Conservation (phyloP, 1,140 invertebrate genomes). For the Agraylea sexmaculata region DNA sequence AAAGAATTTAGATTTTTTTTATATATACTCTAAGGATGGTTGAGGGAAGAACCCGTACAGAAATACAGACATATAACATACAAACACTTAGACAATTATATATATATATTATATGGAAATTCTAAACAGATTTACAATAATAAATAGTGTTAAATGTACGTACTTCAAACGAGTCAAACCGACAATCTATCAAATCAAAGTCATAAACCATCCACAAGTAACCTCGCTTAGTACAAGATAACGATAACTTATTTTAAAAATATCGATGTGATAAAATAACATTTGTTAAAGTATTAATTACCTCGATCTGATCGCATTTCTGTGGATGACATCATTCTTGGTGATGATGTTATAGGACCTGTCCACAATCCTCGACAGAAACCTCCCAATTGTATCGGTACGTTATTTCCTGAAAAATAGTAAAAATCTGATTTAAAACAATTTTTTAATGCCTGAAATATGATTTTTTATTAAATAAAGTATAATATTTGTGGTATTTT, state of each 20-base stretch:
- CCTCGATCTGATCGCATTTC: constrained; percentile 16
- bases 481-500: neutral
- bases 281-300: constrained; percentile 3
- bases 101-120: constrained; percentile 1
- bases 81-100: too few relatives aligned
- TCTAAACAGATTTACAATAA: neutral
- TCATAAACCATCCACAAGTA: neutral
- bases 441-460: neutral
- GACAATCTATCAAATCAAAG: neutral
- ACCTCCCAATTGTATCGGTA: constrained; percentile 16
- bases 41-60: too few relatives aligned
- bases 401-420: constrained; percentile 13
- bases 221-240: neutral
- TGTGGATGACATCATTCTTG: constrained; percentile 10
- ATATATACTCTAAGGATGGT: too few relatives aligned
- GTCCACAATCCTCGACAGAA: constrained; percentile 19
- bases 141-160: neutral
- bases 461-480: neutral
- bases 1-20: too few relatives aligned
- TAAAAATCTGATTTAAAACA: constrained; percentile 6
- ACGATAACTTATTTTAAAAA: neutral
- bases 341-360: constrained; percentile 11
- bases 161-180: neutral
- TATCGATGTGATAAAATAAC: neutral
- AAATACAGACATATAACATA: too few relatives aligned